Evolutionary conservation across 92 coral and sea anemone genomes (phyloP).

Genomic region (Pocillopora meandrina): DNA sequence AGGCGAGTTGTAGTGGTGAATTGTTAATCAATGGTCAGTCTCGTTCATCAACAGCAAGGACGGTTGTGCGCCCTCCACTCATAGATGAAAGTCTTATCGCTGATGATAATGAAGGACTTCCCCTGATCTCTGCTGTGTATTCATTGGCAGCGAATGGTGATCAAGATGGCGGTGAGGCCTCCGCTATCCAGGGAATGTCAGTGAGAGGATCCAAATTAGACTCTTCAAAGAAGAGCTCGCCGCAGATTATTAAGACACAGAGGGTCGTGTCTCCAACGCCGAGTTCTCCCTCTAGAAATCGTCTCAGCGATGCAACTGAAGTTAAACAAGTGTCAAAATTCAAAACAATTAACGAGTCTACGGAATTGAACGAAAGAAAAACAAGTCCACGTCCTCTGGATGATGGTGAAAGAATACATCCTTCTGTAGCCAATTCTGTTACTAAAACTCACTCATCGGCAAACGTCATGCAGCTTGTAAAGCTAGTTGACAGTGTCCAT

Average conservation of each 20-base stretch:
- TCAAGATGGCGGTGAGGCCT: slow-evolving; percentile 4
- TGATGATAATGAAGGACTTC: slow-evolving; percentile 73
- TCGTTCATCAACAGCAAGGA: background rate
- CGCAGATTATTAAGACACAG: background rate
- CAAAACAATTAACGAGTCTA: background rate
- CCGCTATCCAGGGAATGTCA: background rate
- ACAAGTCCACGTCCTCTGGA: background rate
- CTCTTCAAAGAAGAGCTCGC: background rate
- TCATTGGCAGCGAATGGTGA: slow-evolving; percentile 61
- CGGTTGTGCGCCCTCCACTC: slow-evolving; percentile 37
- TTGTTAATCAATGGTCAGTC: slow-evolving; percentile 4
- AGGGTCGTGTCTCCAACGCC: background rate
- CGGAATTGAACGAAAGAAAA: background rate
- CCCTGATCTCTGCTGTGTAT: slow-evolving; percentile 78
- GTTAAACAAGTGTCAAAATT: background rate
- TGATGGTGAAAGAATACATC: background rate
- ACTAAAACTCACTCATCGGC: slow-evolving; percentile 15
- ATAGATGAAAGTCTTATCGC: slow-evolving; percentile 73
- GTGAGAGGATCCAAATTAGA: background rate
- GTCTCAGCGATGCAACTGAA: background rate
- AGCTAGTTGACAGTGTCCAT: slow-evolving; percentile 19
- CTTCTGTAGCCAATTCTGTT: background rate
- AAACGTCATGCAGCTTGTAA: slow-evolving; percentile 25
- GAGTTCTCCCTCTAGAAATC: background rate
- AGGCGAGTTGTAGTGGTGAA: background rate